These are phyloP conservation scores for Heliconius aoede DNA, from an alignment of 2,888 invertebrate species.

Conservation along the genomic window DNA sequence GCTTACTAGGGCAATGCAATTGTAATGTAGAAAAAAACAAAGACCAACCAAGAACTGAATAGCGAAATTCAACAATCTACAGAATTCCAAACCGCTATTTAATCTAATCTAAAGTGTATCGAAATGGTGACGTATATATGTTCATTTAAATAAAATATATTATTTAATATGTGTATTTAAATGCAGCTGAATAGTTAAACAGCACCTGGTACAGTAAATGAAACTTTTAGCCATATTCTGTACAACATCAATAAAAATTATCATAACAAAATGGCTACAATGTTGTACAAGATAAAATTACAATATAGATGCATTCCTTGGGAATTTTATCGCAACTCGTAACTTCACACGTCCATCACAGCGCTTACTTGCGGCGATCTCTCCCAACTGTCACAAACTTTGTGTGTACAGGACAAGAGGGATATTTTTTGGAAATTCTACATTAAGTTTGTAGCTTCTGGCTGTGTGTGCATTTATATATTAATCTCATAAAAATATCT, in stretches of 20 bases:
- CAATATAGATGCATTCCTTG: slow-evolving; percentile 26
- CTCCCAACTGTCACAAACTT: slow-evolving; percentile 10
- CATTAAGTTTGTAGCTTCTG: neutral
- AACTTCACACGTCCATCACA: slow-evolving; percentile 26
- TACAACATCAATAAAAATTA: neutral
- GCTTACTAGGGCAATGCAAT: neutral
- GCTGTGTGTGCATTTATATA: neutral
- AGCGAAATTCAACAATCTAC: too few relatives aligned
- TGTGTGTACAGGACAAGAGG: neutral
- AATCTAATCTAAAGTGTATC: too few relatives aligned
- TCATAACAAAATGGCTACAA: slow-evolving; percentile 14
- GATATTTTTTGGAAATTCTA: neutral
- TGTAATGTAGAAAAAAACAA: neutral
- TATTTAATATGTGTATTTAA: too few relatives aligned
- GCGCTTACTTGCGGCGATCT: slow-evolving; percentile 7
- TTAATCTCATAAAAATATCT: neutral
- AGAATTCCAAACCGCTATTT: too few relatives aligned
- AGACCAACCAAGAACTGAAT: neutral
- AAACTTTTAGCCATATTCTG: neutral
- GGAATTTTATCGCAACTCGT: slow-evolving; percentile 22
- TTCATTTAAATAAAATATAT: too few relatives aligned
- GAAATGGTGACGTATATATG: too few relatives aligned
- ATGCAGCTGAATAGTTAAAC: too few relatives aligned
- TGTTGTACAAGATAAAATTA: slow-evolving; percentile 15
- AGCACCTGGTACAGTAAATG: too few relatives aligned